A percentile compares a stretch with the other conserved stretches of the same genome.
These are phyloP conservation scores for Muntiacus muntjak DNA, from an alignment of 2,113 vertebrate genomes.

Conservation along the genomic window DNA sequence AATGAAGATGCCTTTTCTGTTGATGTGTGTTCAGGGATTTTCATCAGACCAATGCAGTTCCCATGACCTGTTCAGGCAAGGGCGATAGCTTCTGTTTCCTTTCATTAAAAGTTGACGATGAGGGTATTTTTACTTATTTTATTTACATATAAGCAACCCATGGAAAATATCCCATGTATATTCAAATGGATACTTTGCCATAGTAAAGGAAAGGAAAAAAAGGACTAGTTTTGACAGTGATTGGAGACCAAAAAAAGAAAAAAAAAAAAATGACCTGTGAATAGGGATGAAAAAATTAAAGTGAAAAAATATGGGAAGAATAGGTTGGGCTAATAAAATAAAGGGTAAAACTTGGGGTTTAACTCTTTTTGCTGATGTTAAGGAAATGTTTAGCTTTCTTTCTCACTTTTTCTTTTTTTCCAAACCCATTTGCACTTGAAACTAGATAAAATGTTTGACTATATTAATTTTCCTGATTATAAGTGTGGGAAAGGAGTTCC, in stretches of 20 bases:
- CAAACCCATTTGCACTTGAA: slow-evolving; percentile 1
- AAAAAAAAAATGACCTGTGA: not conserved
- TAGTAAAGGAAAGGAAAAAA: not conserved
- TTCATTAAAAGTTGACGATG: slow-evolving; percentile 9
- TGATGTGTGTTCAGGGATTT: not conserved
- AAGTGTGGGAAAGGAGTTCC: slow-evolving; percentile 33
- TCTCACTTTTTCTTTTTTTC: not conserved
- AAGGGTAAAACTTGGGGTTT: not conserved
- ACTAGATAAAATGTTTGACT: not conserved
- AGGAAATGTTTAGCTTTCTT: not conserved
- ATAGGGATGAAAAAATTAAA: not conserved
- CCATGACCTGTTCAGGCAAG: not conserved
- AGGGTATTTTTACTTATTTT: slow-evolving; percentile 16
- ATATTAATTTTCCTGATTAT: not conserved
- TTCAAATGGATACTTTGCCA: not conserved
- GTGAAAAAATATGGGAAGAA: not conserved
- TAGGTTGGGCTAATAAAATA: not conserved
- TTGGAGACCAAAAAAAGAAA: not conserved
- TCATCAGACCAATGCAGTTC: not conserved
- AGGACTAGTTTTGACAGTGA: not conserved
- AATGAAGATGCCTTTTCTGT: not conserved
- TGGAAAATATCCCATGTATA: not conserved
- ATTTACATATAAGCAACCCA: not conserved
- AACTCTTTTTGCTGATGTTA: not conserved
- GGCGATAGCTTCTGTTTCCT: not conserved